Percentiles rank a stretch among this genome's conserved stretches.
phyloP scores from a whole-genome alignment of 2,113 vertebrate species.

The Malurus elegans region DNA sequence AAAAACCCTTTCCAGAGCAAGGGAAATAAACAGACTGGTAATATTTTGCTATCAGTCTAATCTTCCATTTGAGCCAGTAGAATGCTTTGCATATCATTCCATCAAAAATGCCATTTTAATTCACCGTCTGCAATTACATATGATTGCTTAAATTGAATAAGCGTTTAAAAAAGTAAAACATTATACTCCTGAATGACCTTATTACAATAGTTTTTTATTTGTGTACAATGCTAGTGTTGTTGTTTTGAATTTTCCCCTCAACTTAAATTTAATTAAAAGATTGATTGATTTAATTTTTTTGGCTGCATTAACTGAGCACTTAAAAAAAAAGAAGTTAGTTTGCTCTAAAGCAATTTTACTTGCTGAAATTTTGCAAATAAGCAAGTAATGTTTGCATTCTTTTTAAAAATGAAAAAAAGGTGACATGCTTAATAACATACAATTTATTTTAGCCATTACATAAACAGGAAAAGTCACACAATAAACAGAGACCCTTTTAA shows the following conservation, averaged over 20 bases:
- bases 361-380: slow-evolving; percentile 1
- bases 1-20: neutral
- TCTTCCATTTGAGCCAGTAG: neutral
- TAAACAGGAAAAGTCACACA: neutral
- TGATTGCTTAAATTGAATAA: neutral
- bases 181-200: neutral
- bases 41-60: neutral
- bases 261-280: slow-evolving; percentile 46
- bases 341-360: neutral
- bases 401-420: neutral
- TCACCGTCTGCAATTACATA: neutral
- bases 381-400: neutral
- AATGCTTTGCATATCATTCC: neutral
- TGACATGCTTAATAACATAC: neutral
- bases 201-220: slow-evolving; percentile 44
- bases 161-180: neutral
- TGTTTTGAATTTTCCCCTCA: slow-evolving; percentile 19
- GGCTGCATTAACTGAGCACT: neutral
- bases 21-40: neutral
- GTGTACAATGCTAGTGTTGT: neutral
- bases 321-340: neutral
- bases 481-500: neutral
- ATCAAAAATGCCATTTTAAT: neutral
- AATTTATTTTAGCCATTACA: neutral
- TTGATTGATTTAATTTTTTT: neutral